Conservation (phyloP, 2,888 invertebrate genomes). For the Acholoe squamosa region DNA sequence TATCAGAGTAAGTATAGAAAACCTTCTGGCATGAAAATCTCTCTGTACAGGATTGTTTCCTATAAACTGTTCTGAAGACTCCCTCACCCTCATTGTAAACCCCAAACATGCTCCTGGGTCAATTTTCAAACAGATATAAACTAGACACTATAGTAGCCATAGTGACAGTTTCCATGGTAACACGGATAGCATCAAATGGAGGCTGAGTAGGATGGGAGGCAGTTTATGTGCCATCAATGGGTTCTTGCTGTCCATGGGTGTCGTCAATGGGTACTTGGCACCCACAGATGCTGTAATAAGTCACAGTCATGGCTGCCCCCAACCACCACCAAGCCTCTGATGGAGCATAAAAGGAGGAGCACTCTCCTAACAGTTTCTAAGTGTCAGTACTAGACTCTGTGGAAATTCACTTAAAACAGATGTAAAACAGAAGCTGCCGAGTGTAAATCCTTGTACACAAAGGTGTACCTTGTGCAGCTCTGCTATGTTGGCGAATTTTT, state of each 20-base stretch:
- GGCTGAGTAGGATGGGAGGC: background rate
- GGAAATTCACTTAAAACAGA: too few relatives aligned
- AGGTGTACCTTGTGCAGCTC: too few relatives aligned
- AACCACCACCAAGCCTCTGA: background rate
- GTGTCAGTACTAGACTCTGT: too few relatives aligned
- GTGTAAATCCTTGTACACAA: too few relatives aligned
- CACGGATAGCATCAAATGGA: background rate
- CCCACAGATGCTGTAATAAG: background rate
- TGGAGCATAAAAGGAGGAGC: constrained; percentile 21
- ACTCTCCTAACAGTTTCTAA: too few relatives aligned
- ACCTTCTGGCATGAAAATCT: too few relatives aligned
- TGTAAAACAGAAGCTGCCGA: too few relatives aligned
- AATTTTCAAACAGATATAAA: background rate
- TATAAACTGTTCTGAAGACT: too few relatives aligned
- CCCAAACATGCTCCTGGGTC: background rate
- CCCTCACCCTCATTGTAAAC: too few relatives aligned
- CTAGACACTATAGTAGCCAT: background rate
- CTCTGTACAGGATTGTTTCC: background rate
- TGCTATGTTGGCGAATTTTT: too few relatives aligned
- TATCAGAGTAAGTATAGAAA: too few relatives aligned
- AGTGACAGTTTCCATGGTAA: constrained; percentile 19
- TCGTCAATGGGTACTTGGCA: constrained; percentile 9
- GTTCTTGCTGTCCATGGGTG: background rate
- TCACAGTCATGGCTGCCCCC: background rate
- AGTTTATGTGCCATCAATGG: background rate